phyloP scores from a whole-genome alignment of 1,140 invertebrate species.

The Apis laboriosa region DNA sequence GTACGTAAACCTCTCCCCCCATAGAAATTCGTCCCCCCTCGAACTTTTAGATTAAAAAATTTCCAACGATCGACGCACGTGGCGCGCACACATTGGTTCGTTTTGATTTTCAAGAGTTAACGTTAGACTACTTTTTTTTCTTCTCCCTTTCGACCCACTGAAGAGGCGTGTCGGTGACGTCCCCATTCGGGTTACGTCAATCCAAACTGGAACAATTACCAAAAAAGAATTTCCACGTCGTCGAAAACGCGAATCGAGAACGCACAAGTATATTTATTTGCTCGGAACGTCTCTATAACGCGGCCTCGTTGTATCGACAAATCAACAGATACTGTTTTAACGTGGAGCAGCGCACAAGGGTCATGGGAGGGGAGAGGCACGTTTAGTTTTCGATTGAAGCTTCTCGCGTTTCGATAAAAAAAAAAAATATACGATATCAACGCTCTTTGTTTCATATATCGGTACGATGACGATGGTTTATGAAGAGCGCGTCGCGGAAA shows the following conservation, averaged over 20 bases:
- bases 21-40: background rate
- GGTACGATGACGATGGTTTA: conserved; percentile 26
- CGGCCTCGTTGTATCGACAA: conserved; percentile 47
- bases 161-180: background rate
- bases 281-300: conserved; percentile 11
- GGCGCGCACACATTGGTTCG: background rate
- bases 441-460: conserved; percentile 39
- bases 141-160: too few species aligned
- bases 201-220: conserved; percentile 29
- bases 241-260: too few species aligned
- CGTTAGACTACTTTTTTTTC: background rate
- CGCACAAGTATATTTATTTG: conserved; percentile 3
- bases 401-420: conserved; percentile 43
- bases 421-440: background rate
- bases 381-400: conserved; percentile 59
- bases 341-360: background rate
- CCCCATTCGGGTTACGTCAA: background rate
- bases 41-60: background rate
- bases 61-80: background rate
- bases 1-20: too few species aligned
- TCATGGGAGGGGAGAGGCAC: conserved; percentile 31
- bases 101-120: conserved; percentile 14
- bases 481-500: conserved; percentile 29
- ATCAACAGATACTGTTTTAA: conserved; percentile 31
- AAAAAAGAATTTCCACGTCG: background rate